A percentile compares a stretch with the other conserved stretches of the same genome.
phyloP scores from a whole-genome alignment of 2,797 vertebrate species.

The Hoplostethus atlanticus region DNA sequence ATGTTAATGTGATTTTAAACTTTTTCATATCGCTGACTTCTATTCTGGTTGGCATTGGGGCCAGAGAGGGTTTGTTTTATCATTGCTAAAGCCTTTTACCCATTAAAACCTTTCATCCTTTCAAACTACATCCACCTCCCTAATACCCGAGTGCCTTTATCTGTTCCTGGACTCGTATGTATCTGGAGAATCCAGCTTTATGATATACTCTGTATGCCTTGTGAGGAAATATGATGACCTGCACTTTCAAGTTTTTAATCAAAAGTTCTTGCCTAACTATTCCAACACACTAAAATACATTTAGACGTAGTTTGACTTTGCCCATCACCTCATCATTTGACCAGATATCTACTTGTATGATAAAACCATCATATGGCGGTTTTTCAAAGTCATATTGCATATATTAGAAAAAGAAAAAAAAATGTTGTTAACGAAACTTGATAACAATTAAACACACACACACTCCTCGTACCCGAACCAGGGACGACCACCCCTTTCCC shows the following conservation, averaged over 20 bases:
- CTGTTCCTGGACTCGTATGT: conserved; percentile 31
- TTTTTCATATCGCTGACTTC: conserved; percentile 40
- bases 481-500: too few species aligned
- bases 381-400: too few species aligned
- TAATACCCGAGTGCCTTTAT: conserved; percentile 60
- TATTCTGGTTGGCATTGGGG: conserved; percentile 42
- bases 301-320: conserved; percentile 38
- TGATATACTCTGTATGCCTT: conserved; percentile 33
- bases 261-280: conserved; percentile 45
- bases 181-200: conserved; percentile 56
- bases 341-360: background rate
- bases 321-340: conserved; percentile 6
- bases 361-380: background rate
- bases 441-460: too few species aligned
- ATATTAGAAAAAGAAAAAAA: too few species aligned
- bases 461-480: too few species aligned
- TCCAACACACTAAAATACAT: conserved; percentile 21
- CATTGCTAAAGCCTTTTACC: conserved; percentile 64
- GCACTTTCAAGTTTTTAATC: conserved; percentile 52
- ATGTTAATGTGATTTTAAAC: conserved; percentile 26
- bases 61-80: conserved; percentile 68
- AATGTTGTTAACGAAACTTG: too few species aligned
- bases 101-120: conserved; percentile 61
- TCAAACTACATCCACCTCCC: conserved; percentile 48
- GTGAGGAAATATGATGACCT: conserved; percentile 37